Evolutionary conservation across 2,888 invertebrate genomes (phyloP).

Genomic region (Heliconius charithonia): DNA sequence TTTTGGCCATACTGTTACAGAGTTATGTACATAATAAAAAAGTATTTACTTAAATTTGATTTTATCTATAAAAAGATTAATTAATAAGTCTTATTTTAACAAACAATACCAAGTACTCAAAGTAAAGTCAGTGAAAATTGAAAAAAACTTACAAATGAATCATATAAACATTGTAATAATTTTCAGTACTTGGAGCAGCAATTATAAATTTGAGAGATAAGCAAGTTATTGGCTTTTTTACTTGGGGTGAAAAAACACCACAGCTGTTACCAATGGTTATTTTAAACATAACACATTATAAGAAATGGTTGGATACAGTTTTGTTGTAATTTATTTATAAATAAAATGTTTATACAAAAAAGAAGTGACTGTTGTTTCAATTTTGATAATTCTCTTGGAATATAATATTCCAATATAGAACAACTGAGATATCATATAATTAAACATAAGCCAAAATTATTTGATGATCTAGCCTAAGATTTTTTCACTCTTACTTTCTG

Average conservation of each 20-base stretch:
- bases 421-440: background rate
- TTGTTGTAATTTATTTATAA: conserved; percentile 10
- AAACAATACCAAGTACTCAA: no score
- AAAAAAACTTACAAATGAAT: no score
- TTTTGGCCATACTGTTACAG: no score
- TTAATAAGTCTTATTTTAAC: no score
- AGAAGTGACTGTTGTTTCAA: background rate
- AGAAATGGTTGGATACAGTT: conserved; percentile 56
- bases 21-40: no score
- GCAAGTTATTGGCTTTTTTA: conserved; percentile 60
- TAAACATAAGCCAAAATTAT: background rate
- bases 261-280: conserved; percentile 59
- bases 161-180: background rate
- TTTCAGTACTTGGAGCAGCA: conserved; percentile 65
- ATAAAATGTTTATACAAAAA: background rate
- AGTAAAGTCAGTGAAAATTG: no score
- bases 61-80: no score
- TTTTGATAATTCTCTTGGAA: background rate
- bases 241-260: conserved; percentile 65
- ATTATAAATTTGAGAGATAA: conserved; percentile 55
- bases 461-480: no score
- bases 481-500: no score
- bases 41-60: no score
- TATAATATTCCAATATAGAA: background rate
- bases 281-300: conserved; percentile 57